Conservation (phyloP, 2,888 invertebrate species). For the Agriopis marginaria region DNA sequence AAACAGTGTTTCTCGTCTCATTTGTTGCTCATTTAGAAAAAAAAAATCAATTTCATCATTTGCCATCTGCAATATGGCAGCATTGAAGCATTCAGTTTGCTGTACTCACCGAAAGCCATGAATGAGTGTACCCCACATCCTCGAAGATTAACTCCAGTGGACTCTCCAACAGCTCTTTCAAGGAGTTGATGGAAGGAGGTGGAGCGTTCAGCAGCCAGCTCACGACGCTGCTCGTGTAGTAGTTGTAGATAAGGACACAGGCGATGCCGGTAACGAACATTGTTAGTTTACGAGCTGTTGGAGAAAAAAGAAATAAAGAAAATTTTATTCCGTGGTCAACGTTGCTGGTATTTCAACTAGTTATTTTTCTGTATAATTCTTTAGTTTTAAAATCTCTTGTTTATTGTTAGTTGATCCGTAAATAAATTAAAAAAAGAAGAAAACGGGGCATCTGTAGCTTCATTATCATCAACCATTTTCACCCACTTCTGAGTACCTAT, state of each 20-base stretch:
- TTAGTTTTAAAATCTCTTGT: no score
- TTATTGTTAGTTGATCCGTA: no score
- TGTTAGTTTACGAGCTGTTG: conserved; percentile 66
- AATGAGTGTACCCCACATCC: conserved; percentile 77
- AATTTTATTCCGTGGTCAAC: no score
- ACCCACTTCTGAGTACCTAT: no score
- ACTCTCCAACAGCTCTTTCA: conserved; percentile 81
- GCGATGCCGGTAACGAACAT: conserved; percentile 71
- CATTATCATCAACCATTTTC: background rate
- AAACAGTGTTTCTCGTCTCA: no score
- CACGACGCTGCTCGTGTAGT: conserved; percentile 87
- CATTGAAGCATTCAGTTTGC: background rate
- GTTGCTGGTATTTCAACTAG: no score
- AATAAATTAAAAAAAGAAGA: no score
- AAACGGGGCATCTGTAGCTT: background rate
- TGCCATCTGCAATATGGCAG: no score
- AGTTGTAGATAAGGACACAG: conserved; percentile 83
- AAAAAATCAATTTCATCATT: no score
- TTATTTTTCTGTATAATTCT: no score
- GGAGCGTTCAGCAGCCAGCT: conserved; percentile 84
- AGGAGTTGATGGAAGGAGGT: conserved; percentile 79
- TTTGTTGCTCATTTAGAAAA: no score
- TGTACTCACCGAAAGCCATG: conserved; percentile 70
- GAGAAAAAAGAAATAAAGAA: background rate
- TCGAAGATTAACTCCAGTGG: conserved; percentile 80